Base-by-base conservation (phyloP, 2,888 invertebrate genomes). In the Heliconius ethilla region DNA sequence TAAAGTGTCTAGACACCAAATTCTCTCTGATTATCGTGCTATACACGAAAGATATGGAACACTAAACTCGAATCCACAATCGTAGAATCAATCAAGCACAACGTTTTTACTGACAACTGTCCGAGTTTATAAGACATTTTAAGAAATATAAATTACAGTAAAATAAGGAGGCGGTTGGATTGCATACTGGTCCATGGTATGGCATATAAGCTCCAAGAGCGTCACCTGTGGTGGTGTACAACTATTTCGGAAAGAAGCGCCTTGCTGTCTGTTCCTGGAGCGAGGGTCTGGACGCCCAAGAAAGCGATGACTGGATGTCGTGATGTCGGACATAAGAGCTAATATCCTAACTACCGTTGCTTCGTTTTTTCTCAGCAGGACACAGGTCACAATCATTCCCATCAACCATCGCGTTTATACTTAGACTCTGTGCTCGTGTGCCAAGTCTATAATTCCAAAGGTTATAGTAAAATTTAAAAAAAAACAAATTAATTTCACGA, bases 71-170 rank as follows among this genome's bases (percentile, higher is more conserved):
- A 37, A 67, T 37, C 37, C 37, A n/a, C n/a, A 67, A 67, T 11
- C 37, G 22, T n/a, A 67, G 40, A 67, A 40, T 3, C 6, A 67
- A 40, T 67, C 37, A 37, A 67, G 67, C 40, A 40, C 13, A n/a
- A 13, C 15, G 13, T 40, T 67, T 33, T 37, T 40, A 67, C 5
- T 25, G 67, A 67, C 67, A 40, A 40, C n/a, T 37, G 25, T 70
- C 10, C 27, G 70, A 45, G 51, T 18, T 51, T 70, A 51, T 70
- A 51, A 29, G 51, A 70, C 51, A 29, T 70, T 51, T 70, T 22
- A 70, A 40, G 37, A 40, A 40, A 67, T 67, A 10, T 67, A 40
- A n/a, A n/a, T n/a, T n/a, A 37, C n/a, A 25, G 11, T 40, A n/a
- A n/a, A 67, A 40, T 67, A 59, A 27, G 27, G 7, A 63, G 2